phyloP scores from a whole-genome alignment of 2,888 invertebrate species.

The Allophyes oxyacanthae region DNA sequence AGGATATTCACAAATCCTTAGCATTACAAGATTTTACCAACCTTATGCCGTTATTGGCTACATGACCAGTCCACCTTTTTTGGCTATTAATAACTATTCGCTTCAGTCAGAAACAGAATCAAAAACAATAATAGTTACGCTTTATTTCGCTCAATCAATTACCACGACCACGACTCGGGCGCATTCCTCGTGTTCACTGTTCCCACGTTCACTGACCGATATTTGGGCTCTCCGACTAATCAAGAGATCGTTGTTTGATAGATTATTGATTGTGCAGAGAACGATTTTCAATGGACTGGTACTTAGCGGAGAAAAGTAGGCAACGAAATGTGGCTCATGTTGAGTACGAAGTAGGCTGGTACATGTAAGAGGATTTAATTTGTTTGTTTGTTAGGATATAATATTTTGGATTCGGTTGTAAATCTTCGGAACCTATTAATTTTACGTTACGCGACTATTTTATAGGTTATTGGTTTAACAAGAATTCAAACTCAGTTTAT shows the following conservation, averaged over 20 bases:
- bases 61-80: too few species aligned
- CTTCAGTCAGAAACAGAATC: constrained; percentile 14
- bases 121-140: constrained; percentile 36
- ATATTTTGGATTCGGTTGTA: not conserved
- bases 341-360: constrained; percentile 9
- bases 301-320: constrained; percentile 59
- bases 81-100: too few species aligned
- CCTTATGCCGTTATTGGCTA: too few species aligned
- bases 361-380: constrained; percentile 13
- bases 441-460: too few species aligned
- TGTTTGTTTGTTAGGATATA: constrained; percentile 17
- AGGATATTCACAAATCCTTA: too few species aligned
- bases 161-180: constrained; percentile 39
- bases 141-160: constrained; percentile 56
- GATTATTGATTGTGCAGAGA: constrained; percentile 77
- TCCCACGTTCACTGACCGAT: constrained; percentile 78
- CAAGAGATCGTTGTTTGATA: constrained; percentile 83
- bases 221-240: constrained; percentile 69
- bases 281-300: constrained; percentile 71
- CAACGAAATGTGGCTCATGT: constrained; percentile 45
- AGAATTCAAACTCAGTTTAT: too few species aligned
- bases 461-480: too few species aligned
- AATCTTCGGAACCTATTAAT: too few species aligned
- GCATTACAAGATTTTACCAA: too few species aligned
- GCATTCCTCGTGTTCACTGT: constrained; percentile 56